These are phyloP conservation scores for Caenorhabditis auriculariae DNA, from an alignment of 2,888 invertebrate genomes.

Conservation along the genomic window DNA sequence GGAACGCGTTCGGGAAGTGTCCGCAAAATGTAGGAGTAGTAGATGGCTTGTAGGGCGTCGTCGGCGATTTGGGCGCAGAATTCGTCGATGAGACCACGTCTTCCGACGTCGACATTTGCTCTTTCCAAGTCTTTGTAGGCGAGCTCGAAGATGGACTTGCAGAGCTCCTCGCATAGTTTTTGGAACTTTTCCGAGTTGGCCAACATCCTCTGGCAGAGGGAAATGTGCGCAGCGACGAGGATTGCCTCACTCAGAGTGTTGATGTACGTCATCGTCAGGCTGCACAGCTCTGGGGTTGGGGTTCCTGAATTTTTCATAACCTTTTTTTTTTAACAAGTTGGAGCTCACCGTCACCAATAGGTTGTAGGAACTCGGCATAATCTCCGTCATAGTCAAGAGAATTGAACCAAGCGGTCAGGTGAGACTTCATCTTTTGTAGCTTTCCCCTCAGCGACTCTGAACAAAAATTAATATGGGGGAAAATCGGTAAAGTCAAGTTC, in stretches of 20 bases:
- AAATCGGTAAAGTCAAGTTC: too few relatives aligned
- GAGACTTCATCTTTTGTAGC: constrained; percentile 26
- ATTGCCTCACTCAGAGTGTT: constrained; percentile 30
- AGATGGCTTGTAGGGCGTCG: constrained; percentile 24
- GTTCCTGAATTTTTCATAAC: constrained; percentile 11
- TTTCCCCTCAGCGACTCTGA: too few relatives aligned
- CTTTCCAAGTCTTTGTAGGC: constrained; percentile 10
- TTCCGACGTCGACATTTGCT: constrained; percentile 6
- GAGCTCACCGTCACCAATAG: constrained; percentile 12
- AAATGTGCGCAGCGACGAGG: constrained; percentile 6
- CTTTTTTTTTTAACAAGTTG: background rate
- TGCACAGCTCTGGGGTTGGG: too few relatives aligned
- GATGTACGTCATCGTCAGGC: constrained; percentile 30
- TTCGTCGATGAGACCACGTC: constrained; percentile 8
- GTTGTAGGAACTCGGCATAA: constrained; percentile 14
- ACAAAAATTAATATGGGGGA: too few relatives aligned
- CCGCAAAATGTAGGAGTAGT: constrained; percentile 15
- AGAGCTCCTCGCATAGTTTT: constrained; percentile 26
- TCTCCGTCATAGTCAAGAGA: constrained; percentile 42
- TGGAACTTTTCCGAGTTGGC: constrained; percentile 7
- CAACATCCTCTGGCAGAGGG: background rate
- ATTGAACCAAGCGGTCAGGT: constrained; percentile 33
- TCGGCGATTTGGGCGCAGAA: constrained; percentile 24
- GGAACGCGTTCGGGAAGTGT: constrained; percentile 17
- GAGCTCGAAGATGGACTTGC: constrained; percentile 27